Base-by-base conservation (phyloP, 2,888 invertebrate species). In the Nowickia ferox region DNA sequence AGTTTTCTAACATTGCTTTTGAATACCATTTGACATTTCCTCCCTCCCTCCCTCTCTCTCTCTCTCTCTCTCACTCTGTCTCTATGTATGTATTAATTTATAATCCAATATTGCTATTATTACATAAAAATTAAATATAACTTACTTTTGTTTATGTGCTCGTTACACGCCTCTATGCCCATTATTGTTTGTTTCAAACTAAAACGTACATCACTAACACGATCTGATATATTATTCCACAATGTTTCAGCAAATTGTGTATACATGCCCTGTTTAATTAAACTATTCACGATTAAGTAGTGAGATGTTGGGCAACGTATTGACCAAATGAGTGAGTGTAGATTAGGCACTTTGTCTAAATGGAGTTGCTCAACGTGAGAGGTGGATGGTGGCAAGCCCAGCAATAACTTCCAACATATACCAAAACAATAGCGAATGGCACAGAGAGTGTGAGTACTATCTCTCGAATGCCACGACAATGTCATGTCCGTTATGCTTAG, bases 341-440 rank as follows among this genome's bases (percentile, higher is more conserved):
- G 93, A 10, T 96, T 95, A 42, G 96, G 94, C 2, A 95, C 94
- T 6, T 95, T 95, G 19, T 96, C 95, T 30, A 95, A 95, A 80
- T 97, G 95, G 57, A 98, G 93, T 80, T 96, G 95, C 91, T 97
- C 97, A 93, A 98, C 96, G 91, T 97, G 97, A 0, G 96, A 95
- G 0, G 97, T 96, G 0, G 98, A 98, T 0, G 98, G 98, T 0
- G 98, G 98, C 91, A 98, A 94, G 88, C 97, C 96, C 76, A 97
- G 95, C 76, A 98, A 94, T 74, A 98, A 93, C 88, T 97, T 96
- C 92, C 88, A 92, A 53, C 91, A 91, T 44, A 92, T 89, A 88
- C 92, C 96, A 92, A 97, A 98, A 92, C 98, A 97, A 93, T 98
- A 98, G 90, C 98, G 97, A 79, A 97, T 96, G 0, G 97, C 96